These are phyloP conservation scores for Ametastegia equiseti DNA, from an alignment of 2,888 invertebrate genomes.

Conservation along the genomic window DNA sequence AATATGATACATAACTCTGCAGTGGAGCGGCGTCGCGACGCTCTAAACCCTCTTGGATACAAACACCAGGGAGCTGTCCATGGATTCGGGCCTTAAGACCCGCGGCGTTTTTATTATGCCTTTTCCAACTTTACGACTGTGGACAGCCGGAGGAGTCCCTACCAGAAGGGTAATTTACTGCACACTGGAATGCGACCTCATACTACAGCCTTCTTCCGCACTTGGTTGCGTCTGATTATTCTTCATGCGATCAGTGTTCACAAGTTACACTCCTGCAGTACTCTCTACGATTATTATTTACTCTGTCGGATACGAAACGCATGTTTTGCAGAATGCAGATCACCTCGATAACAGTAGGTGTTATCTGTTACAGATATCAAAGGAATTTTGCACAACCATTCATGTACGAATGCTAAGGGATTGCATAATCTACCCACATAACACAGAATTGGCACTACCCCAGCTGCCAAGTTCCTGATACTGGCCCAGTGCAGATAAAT, in stretches of 20 bases:
- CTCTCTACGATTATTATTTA: too few relatives aligned
- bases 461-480: too few relatives aligned
- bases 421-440: too few relatives aligned
- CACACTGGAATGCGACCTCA: constrained; percentile 51
- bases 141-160: constrained; percentile 46
- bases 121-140: constrained; percentile 47
- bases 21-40: constrained; percentile 1
- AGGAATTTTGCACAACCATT: too few relatives aligned
- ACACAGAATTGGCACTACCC: too few relatives aligned
- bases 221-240: neutral
- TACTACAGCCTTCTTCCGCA: constrained; percentile 1
- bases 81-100: constrained; percentile 11
- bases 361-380: neutral
- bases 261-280: neutral
- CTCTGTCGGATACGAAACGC: neutral
- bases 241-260: neutral
- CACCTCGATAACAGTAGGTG: neutral
- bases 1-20: neutral
- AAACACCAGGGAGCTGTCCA: constrained; percentile 3
- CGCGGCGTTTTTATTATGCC: constrained; percentile 42
- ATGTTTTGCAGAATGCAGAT: neutral
- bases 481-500: too few relatives aligned
- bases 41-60: neutral
- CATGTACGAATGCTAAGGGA: too few relatives aligned
- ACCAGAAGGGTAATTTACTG: constrained; percentile 57